A percentile compares a stretch with the other conserved stretches of the same genome.
These are phyloP conservation scores for Pachyuromys duprasi DNA, from an alignment of 2,797 vertebrate species.

Conservation along the genomic window DNA sequence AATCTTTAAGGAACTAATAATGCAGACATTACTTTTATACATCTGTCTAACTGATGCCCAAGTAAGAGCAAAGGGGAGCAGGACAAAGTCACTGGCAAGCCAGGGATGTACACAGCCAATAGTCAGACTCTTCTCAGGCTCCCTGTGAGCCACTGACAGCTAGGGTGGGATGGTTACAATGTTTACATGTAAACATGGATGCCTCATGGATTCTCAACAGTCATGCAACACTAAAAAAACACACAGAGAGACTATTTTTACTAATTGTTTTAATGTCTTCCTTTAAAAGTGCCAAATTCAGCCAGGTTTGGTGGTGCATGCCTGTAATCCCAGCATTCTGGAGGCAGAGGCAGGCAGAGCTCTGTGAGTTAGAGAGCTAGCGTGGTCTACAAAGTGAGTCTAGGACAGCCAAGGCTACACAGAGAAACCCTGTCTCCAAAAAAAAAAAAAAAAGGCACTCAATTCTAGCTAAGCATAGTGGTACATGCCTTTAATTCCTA, in stretches of 20 bases:
- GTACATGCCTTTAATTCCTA: neutral
- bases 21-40: neutral
- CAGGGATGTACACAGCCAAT: neutral
- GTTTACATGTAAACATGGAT: neutral
- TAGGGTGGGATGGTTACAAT: neutral
- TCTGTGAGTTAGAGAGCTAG: neutral
- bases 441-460: neutral
- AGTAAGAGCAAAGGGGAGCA: slow-evolving; percentile 2
- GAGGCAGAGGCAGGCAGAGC: neutral
- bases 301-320: neutral
- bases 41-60: neutral
- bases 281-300: slow-evolving; percentile 48
- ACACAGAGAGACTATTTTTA: slow-evolving; percentile 21
- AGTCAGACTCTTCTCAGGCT: neutral
- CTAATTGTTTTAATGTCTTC: slow-evolving; percentile 16
- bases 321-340: neutral
- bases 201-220: slow-evolving; percentile 10
- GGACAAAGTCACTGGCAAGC: neutral
- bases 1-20: slow-evolving; percentile 13
- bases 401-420: neutral
- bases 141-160: neutral
- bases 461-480: neutral
- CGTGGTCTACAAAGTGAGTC: neutral
- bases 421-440: neutral
- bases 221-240: neutral